phyloP scores from a whole-genome alignment of 2,797 vertebrate species.

The Erethizon dorsatum region DNA sequence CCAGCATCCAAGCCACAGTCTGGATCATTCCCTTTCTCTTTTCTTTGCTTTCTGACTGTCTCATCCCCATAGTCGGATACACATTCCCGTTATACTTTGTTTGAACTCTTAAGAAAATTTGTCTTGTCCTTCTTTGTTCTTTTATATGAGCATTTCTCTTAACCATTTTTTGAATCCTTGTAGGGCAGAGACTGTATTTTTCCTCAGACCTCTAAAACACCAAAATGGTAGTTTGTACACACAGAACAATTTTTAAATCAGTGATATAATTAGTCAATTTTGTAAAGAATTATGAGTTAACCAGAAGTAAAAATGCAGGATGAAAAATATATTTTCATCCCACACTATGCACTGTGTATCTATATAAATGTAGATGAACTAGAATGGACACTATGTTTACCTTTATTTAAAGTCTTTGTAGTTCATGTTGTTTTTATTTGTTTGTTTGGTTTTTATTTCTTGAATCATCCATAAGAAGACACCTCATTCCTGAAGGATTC shows the following conservation, averaged over 20 bases:
- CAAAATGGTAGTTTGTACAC: not conserved
- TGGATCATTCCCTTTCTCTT: not conserved
- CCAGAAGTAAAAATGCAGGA: not conserved
- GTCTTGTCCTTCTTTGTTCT: not conserved
- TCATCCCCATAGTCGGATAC: not conserved
- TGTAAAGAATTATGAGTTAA: not conserved
- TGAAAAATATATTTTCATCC: conserved; percentile 46
- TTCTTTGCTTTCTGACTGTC: not conserved
- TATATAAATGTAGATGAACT: conserved; percentile 19
- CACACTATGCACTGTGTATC: not conserved
- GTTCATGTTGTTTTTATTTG: not conserved
- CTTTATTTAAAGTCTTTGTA: conserved; percentile 4
- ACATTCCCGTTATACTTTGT: not conserved
- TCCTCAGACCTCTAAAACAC: not conserved
- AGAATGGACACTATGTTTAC: not conserved
- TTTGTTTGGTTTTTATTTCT: conserved; percentile 61
- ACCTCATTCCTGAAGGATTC: conserved; percentile 21
- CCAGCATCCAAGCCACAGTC: not conserved
- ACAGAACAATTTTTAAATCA: not conserved
- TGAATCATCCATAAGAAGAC: conserved; percentile 50
- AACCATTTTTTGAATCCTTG: not conserved
- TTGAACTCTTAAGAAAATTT: not conserved
- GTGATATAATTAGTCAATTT: not conserved
- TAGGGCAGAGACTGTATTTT: not conserved
- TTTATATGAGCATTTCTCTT: conserved; percentile 27